These are phyloP conservation scores for Caenorhabditis remanei DNA, from an alignment of 1,140 invertebrate genomes.

Conservation along the genomic window DNA sequence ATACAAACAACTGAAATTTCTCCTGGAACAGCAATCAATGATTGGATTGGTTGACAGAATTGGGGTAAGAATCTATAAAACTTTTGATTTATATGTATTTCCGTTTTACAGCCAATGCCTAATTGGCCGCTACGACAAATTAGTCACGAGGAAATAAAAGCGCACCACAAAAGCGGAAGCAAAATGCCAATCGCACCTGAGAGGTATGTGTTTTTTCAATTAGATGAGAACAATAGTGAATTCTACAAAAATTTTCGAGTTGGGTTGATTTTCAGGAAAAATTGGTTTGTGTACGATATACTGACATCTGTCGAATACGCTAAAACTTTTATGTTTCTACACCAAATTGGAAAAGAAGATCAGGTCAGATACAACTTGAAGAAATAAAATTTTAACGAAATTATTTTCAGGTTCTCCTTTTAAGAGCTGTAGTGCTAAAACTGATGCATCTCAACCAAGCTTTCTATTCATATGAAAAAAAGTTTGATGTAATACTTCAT, in stretches of 20 bases:
- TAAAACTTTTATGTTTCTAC: slow-evolving; percentile 53
- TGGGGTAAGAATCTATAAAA: neutral
- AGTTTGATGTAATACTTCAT: slow-evolving; percentile 46
- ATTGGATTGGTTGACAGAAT: slow-evolving; percentile 24
- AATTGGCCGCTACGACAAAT: slow-evolving; percentile 47
- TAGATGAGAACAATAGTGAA: neutral
- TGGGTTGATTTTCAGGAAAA: slow-evolving; percentile 34
- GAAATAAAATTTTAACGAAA: neutral
- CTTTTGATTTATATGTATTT: too few relatives aligned
- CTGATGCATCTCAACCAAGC: slow-evolving; percentile 52
- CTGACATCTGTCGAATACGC: slow-evolving; percentile 51
- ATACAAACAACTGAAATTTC: neutral
- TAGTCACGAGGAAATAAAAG: slow-evolving; percentile 28
- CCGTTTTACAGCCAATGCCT: slow-evolving; percentile 48
- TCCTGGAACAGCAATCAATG: neutral
- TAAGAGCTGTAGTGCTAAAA: slow-evolving; percentile 6
- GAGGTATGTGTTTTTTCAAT: neutral
- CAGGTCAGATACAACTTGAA: neutral
- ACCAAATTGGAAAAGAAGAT: slow-evolving; percentile 30
- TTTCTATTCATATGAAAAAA: slow-evolving; percentile 57
- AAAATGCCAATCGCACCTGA: neutral
- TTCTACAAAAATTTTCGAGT: neutral
- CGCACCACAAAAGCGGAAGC: neutral
- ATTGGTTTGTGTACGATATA: slow-evolving; percentile 51
- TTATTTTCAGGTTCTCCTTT: slow-evolving; percentile 6